Base-by-base conservation (phyloP, 1,140 invertebrate species). In the Zaprionus kolodkinae region DNA sequence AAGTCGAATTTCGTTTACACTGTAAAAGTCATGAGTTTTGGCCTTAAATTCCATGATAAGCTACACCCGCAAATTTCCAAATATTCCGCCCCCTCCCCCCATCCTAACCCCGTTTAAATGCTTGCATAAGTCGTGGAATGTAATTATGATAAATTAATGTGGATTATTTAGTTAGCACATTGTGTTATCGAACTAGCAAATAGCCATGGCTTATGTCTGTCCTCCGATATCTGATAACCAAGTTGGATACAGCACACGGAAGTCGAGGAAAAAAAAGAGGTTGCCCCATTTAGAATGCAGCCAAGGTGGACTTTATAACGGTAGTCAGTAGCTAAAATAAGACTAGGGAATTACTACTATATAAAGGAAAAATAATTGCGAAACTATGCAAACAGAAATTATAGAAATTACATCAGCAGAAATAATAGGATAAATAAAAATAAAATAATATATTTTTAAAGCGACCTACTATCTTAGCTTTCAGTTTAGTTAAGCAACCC, bases 91-190 rank as follows among this genome's bases (percentile, higher is more conserved):
- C 21, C 21, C 21, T 21, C 21, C 1, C 15, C 0, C 15, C 15
- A 40, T 40, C 21, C 21, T 21, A 1, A 1, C 15, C 0, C 15
- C 15, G n/a, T 40, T 40, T 40, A 40, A 12, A 40, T 40, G n/a
- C 38, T 50, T 50, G 45, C 45, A 50, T 50, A 50, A 50, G 11
- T 12, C 17, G 15, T 25, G 17, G 45, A 25, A 21, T 50, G n/a
- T 48, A 61, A 61, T 61, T 48, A 45, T 45, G 59, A 60, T 60
- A 60, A 38, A 60, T 60, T 60, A 43, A 13, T 11, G 6, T 15
- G 40, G n/a, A 61, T 25, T 17, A 40, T 33, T 61, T 33, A 43
- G 27, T 45, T 60, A 43, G 38, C 40, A 33, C 40, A 17, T 45
- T 30, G 21, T 45, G 13, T 30, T 61, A 48, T 61, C 27, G 25